phyloP scores from a whole-genome alignment of 2,113 vertebrate genomes.

The Lagopus muta region DNA sequence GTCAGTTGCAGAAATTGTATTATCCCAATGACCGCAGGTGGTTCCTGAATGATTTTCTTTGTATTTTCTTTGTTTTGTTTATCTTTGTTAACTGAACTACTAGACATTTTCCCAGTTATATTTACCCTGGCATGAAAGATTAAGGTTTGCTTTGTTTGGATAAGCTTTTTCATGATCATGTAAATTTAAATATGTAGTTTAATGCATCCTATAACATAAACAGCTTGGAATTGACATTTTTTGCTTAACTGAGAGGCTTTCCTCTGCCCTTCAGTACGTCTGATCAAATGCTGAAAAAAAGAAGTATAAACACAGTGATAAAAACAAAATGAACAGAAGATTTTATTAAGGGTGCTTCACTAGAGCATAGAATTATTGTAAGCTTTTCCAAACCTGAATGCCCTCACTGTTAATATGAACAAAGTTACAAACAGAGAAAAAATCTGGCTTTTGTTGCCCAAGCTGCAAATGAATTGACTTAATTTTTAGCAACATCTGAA shows the following conservation, averaged over 20 bases:
- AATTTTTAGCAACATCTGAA: background rate
- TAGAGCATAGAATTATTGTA: background rate
- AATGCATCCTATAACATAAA: background rate
- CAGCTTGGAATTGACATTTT: background rate
- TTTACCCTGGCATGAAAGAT: background rate
- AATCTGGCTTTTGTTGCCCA: background rate
- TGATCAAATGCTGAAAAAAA: background rate
- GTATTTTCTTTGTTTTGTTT: background rate
- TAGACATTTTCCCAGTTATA: background rate
- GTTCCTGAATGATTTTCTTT: background rate
- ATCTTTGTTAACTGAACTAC: background rate
- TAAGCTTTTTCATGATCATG: background rate
- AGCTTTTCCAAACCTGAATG: background rate
- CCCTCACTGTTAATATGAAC: background rate
- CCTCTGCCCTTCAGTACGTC: background rate
- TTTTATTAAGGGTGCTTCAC: background rate
- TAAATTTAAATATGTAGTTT: background rate
- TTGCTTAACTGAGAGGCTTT: background rate
- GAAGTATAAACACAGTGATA: accelerated
- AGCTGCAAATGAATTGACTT: background rate
- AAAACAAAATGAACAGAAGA: background rate
- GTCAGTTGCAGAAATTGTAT: background rate
- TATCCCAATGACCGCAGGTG: background rate
- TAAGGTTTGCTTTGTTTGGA: background rate
- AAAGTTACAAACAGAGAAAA: background rate